Evolutionary conservation across 92 coral and sea anemone species (phyloP).

Genomic region (Actinostola sp.): DNA sequence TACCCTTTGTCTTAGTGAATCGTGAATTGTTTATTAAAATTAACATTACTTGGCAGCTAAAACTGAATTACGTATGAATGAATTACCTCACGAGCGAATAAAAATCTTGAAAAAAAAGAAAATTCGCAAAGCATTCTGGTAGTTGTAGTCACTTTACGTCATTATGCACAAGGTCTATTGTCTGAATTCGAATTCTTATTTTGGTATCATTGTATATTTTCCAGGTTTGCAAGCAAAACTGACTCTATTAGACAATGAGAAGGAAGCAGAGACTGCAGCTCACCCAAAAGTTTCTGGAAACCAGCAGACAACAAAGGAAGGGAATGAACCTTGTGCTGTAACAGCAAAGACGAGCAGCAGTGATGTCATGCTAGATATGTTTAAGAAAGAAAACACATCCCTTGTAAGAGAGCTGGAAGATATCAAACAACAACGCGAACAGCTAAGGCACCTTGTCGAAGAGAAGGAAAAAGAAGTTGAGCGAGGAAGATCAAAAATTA

Average conservation of each 20-base stretch:
- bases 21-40: too few species aligned
- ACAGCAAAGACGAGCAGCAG: constrained; percentile 10
- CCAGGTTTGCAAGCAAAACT: background rate
- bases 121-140: too few species aligned
- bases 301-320: constrained; percentile 8
- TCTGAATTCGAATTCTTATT: too few species aligned
- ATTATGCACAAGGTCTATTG: too few species aligned
- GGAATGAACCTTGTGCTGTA: constrained; percentile 36
- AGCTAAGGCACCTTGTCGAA: constrained; percentile 65
- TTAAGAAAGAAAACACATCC: constrained; percentile 83
- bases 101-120: too few species aligned
- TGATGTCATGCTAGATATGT: constrained; percentile 63
- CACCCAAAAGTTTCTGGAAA: background rate
- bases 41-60: too few species aligned
- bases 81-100: too few species aligned
- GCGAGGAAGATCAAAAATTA: constrained; percentile 50
- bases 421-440: constrained; percentile 68
- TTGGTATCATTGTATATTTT: background rate
- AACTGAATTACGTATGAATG: too few species aligned
- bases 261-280: background rate
- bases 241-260: background rate
- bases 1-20: too few species aligned
- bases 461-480: constrained; percentile 83
- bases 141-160: too few species aligned
- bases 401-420: constrained; percentile 77